These are phyloP conservation scores for Dysdera silvatica DNA, from an alignment of 1,140 invertebrate genomes.

Conservation along the genomic window DNA sequence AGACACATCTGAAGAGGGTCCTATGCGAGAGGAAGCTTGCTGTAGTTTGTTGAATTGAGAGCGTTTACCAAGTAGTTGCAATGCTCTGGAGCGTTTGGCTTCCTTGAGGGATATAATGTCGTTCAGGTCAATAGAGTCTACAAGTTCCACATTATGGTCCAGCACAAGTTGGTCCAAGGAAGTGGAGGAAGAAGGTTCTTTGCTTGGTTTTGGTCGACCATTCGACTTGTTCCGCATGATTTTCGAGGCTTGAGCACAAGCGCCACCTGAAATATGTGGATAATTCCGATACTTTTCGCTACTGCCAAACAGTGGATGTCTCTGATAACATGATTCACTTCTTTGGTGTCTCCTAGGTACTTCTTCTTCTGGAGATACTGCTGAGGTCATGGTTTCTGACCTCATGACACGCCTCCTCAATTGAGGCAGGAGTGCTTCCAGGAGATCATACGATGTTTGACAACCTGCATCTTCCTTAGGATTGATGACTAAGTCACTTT, in stretches of 20 bases:
- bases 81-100: constrained; percentile 6
- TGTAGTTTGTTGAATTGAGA: constrained; percentile 15
- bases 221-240: not conserved
- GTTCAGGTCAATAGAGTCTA: constrained; percentile 1
- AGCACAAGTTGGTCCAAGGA: not conserved
- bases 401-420: constrained; percentile 19
- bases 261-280: not conserved
- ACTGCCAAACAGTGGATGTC: not conserved
- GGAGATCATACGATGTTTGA: constrained; percentile 32
- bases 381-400: constrained; percentile 12
- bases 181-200: no score
- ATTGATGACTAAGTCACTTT: constrained; percentile 11
- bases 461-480: constrained; percentile 21
- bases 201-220: not conserved
- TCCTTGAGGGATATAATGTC: constrained; percentile 20
- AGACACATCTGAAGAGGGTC: not conserved
- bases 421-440: constrained; percentile 29
- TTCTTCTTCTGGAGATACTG: constrained; percentile 17
- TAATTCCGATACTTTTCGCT: constrained; percentile 4
- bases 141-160: constrained; percentile 17
- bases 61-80: constrained; percentile 16
- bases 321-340: not conserved
- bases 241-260: not conserved
- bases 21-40: not conserved
- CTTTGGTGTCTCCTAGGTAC: not conserved